Evolutionary conservation across 2,888 invertebrate species (phyloP).

Genomic region (Thysanoteuthis rhombus): DNA sequence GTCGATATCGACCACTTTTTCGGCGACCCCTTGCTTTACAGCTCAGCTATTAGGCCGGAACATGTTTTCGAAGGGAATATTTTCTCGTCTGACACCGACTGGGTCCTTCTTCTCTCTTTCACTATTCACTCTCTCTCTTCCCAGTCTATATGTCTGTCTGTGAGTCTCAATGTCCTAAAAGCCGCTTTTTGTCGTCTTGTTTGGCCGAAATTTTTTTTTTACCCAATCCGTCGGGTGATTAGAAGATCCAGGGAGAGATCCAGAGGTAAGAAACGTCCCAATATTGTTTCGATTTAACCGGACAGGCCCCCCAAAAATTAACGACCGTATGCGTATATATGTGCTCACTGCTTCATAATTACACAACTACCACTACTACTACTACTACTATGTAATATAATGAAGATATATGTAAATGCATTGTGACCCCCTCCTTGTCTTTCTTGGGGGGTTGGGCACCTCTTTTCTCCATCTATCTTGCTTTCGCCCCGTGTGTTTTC

Average conservation of each 20-base stretch:
- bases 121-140: background rate
- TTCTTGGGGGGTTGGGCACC: background rate
- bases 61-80: background rate
- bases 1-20: too few species aligned
- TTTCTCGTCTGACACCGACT: background rate
- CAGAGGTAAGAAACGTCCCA: background rate
- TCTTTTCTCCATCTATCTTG: too few species aligned
- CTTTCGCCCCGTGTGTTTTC: too few species aligned
- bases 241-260: background rate
- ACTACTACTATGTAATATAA: background rate
- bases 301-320: background rate
- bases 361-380: background rate
- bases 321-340: background rate
- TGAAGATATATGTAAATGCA: background rate
- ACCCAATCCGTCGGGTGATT: background rate
- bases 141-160: background rate
- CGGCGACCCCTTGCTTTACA: too few species aligned
- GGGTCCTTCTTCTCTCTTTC: background rate
- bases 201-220: background rate
- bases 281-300: background rate
- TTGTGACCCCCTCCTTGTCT: background rate
- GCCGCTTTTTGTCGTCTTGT: background rate
- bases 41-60: background rate
- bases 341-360: background rate
- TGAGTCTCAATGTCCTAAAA: slow-evolving; percentile 12